Conservation (phyloP, 2,113 vertebrate species). For the Notiomystis cincta region DNA sequence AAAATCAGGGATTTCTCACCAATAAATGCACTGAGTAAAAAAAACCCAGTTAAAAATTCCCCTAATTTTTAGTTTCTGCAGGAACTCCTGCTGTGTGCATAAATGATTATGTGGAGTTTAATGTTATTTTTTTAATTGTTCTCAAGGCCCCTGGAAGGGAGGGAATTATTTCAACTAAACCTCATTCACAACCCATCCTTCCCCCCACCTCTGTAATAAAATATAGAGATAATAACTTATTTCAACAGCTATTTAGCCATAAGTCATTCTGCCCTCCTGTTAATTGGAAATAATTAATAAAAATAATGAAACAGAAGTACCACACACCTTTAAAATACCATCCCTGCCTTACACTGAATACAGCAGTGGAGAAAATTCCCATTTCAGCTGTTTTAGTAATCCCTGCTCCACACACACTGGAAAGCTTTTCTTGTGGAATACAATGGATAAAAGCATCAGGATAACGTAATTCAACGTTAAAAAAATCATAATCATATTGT, state of each 20-base stretch:
- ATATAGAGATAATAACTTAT: neutral
- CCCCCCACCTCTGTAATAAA: neutral
- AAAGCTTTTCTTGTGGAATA: neutral
- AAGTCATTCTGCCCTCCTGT: neutral
- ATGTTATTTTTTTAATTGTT: neutral
- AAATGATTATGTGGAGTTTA: neutral
- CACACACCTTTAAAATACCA: neutral
- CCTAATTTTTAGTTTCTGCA: neutral
- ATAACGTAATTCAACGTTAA: neutral
- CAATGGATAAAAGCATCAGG: neutral
- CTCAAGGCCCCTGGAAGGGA: neutral
- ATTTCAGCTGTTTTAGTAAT: neutral
- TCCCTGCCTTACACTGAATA: neutral
- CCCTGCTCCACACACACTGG: neutral
- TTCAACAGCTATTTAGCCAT: neutral
- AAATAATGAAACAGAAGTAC: neutral
- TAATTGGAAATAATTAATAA: neutral
- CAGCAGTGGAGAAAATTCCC: neutral
- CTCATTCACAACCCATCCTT: neutral
- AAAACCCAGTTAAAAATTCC: neutral
- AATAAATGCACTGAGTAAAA: neutral
- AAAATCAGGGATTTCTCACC: neutral
- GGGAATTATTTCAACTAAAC: neutral
- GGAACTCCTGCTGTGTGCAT: neutral
- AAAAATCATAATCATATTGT: neutral